A percentile compares a stretch with the other conserved stretches of the same genome.
These are phyloP conservation scores for Psittacula cyanocephala DNA, from an alignment of 2,113 vertebrate species.

Conservation along the genomic window DNA sequence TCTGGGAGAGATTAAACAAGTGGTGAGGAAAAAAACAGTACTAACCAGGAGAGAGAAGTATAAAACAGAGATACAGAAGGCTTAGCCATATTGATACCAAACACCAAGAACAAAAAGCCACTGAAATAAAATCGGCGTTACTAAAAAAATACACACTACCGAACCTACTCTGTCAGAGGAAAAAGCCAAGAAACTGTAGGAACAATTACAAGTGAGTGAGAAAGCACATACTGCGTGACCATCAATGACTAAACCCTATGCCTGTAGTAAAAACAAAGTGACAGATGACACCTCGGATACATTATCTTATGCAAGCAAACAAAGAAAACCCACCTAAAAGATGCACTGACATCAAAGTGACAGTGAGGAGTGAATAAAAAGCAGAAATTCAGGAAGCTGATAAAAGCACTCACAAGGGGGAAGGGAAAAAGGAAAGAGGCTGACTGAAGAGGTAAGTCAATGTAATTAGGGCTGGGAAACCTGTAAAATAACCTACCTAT, in stretches of 20 bases:
- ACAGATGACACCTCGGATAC: constrained; percentile 32
- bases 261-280: neutral
- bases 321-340: constrained; percentile 22
- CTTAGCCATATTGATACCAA: neutral
- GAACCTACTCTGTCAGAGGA: neutral
- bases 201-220: neutral
- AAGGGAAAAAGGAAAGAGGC: neutral
- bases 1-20: neutral
- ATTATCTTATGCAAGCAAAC: constrained; percentile 5
- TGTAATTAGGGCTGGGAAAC: neutral
- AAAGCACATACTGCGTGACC: neutral
- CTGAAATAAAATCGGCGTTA: neutral
- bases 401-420: neutral
- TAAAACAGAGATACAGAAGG: neutral
- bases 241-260: neutral
- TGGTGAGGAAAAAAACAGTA: neutral
- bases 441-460: constrained; percentile 15
- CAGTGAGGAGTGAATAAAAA: constrained; percentile 6
- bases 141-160: neutral
- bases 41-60: neutral
- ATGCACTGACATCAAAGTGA: constrained; percentile 29
- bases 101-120: neutral
- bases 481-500: neutral
- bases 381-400: constrained; percentile 38
- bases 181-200: neutral